phyloP scores from a whole-genome alignment of 2,797 vertebrate genomes.

The Melanogrammus aeglefinus region DNA sequence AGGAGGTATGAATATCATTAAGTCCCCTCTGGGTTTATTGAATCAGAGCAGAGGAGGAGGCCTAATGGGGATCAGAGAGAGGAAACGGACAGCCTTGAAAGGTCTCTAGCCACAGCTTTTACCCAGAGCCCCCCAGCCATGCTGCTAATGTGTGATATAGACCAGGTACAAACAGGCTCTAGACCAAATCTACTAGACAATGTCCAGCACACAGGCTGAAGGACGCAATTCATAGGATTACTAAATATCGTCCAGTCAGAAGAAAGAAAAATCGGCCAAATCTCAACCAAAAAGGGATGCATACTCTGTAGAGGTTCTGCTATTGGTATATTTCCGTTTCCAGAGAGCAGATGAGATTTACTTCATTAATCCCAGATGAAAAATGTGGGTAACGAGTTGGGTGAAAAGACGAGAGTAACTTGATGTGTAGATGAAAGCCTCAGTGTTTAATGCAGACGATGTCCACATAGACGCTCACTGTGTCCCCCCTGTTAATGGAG shows the following conservation, averaged over 20 bases:
- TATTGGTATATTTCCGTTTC: neutral
- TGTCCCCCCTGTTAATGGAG: constrained; percentile 29
- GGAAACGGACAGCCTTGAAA: constrained; percentile 62
- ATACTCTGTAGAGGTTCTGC: neutral
- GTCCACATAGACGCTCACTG: constrained; percentile 26
- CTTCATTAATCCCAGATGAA: constrained; percentile 33
- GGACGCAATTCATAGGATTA: neutral
- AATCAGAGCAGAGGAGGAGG: constrained; percentile 67
- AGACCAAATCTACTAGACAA: neutral
- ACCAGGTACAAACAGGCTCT: constrained; percentile 10
- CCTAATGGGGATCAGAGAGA: constrained; percentile 68
- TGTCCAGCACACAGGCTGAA: neutral
- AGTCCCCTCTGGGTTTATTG: constrained; percentile 69
- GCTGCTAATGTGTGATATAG: constrained; percentile 51
- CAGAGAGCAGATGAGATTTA: neutral
- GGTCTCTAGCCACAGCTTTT: constrained; percentile 67
- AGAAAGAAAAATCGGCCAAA: neutral
- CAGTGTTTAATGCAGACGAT: constrained; percentile 36
- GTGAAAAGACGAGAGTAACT: constrained; percentile 26
- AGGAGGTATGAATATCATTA: constrained; percentile 65
- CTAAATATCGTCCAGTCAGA: neutral
- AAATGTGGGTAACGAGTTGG: constrained; percentile 18
- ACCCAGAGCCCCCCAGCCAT: constrained; percentile 51
- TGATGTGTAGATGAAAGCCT: constrained; percentile 47
- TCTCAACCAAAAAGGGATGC: neutral